Evolutionary conservation across 2,797 vertebrate species (phyloP), one percentile per base, ranked within the genome.

Genomic region (Mustela erminea): DNA sequence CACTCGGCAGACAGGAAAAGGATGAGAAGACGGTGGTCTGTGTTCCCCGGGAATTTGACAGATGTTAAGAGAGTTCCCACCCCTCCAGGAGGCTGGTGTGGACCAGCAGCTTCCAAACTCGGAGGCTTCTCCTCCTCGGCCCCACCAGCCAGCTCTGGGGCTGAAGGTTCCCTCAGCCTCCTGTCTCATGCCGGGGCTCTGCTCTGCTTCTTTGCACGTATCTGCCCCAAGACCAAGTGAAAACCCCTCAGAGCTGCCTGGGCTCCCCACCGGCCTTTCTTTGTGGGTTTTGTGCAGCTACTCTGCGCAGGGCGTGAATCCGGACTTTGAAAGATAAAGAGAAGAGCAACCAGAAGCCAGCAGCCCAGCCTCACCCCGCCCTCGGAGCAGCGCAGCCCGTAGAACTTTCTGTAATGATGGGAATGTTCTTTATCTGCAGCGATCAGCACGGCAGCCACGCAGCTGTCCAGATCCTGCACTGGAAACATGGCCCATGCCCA

Each of bases 391-490:
- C n/a, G 3, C 0, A 0, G 18, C 27, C 32, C 14, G 6, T 3
- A 3, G 56, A 72, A 21, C 54, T 38, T 72, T 13, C 35, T 62
- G 14, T 12, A 35, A 2, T 14, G 13, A 32, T 0, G 10, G 68
- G 21, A 6, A 20, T 15, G 25, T 46, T 29, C 21, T 35, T 17
- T 8, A 1, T 49, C 66, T 58, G 49, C 41, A 4, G 0, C 2
- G 35, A 25, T 10, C 75, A 23, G 14, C 3, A 1, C 2, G 0
- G 29, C 4, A 8, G 54, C 46, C 87, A 29, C 15, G 0, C 0
- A 9, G 18, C 3, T 20, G 56, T 81, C 46, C 25, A 29, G 52
- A 9, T 7, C 25, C 74, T 3, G 25, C 17, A 0, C 58, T 27
- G 12, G 10, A 23, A 38, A 35, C 9, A 12, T 25, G 29, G 66